Evolutionary conservation across 2,888 invertebrate genomes (phyloP), one percentile per base, ranked within the genome.

Genomic region (Pterostichus niger): DNA sequence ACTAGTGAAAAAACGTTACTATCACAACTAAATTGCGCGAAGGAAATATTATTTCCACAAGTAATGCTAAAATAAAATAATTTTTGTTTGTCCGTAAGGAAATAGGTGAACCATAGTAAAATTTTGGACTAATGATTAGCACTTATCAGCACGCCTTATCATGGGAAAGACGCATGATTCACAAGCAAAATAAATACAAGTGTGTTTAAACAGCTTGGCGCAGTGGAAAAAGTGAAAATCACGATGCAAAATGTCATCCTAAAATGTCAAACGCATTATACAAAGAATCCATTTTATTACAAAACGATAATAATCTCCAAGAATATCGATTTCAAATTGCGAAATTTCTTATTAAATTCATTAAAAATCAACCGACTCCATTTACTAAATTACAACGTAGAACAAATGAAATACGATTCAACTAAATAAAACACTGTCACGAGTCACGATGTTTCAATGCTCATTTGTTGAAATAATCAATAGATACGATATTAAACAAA

Each of bases 91-190:
- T 3, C 3, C 3, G 24, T 24, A 24, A 1, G 24, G 24, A 24
- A 24, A 3, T 24, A 24, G 24, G 24, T 24, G 24, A 24, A 24
- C 24, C 24, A 2, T 24, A 24, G 24, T 24, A 24, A 24, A 1
- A 40, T 40, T 40, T 40, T 40, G 0, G 9, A 6, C 40, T 6
- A 4, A 13, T 52, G 52, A 52, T 52, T 52, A 13, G n/a, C 10
- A 52, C 2, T 24, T 52, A 52, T 52, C 52, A 3, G 52, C 52
- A 13, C 13, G 10, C 1, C 13, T 52, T 52, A 52, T 52, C 52
- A 52, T 52, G 52, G 52, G 52, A 52, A 52, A 52, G 52, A 13
- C 5, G 52, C 6, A 52, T 52, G 52, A 52, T n/a, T 52, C 52
- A 13, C 52, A 52, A 6, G 10, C 52, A 40, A 40, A 40, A 40